Evolutionary conservation across 2,113 vertebrate species (phyloP), one percentile per base, ranked within the genome.

Genomic region (Dasyornis broadbenti): DNA sequence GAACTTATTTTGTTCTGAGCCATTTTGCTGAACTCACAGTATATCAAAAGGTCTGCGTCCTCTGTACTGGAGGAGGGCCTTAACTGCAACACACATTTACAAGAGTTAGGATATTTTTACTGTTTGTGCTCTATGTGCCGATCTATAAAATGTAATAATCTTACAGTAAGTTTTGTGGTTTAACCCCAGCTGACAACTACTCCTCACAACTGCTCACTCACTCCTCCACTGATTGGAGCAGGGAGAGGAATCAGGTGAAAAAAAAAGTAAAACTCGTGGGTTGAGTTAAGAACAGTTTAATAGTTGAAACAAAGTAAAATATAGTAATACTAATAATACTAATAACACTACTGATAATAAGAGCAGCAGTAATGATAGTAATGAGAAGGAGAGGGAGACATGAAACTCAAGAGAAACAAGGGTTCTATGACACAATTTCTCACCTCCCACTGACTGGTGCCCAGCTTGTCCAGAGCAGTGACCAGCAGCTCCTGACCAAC

Each of bases 221-320:
- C 26, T 82, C n/a, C n/a, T 76, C 4, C 40, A 10, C 8, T 1
- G 21, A 35, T 5, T 35, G 8, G 26, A 31, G 24, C 2, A 31
- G 31, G 15, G 26, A 69, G 14, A 61, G 31, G 47, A 42, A 47
- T 76, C 26, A 54, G 40, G 42, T n/a, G 27, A 7, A 44, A 60
- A 65, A 31, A 49, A 68, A 22, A 19, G 16, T 19, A 27, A 69
- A 76, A 47, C 10, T 23, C 0, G 0, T 31, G 9, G n/a, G 17
- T 69, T 68, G 31, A 57, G 35, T 16, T 20, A 69, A 61, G n/a
- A 61, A 31, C 26, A 47, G 8, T 27, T 54, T 49, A 47, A 31
- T 40, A 35, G 30, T 69, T 69, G 40, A 47, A 82, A 26, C 54
- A 69, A 76, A 49, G 10, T 13, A 47, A 60, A 82, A 35, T n/a